Evolutionary conservation across 2,888 invertebrate genomes (phyloP).

Genomic region (Acleris literana): DNA sequence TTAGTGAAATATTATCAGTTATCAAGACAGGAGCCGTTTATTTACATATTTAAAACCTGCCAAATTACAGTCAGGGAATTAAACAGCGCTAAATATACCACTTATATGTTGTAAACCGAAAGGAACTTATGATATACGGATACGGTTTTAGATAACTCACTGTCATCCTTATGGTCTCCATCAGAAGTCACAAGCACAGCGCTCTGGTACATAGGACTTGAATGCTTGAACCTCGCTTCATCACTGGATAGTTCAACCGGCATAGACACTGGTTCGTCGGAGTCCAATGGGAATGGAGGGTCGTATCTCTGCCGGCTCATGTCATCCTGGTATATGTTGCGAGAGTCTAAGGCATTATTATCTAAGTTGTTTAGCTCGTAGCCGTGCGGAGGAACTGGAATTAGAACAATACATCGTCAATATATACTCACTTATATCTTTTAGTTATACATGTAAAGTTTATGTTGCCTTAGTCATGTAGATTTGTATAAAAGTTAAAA

Average conservation of each 20-base stretch:
- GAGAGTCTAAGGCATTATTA: slow-evolving; percentile 86
- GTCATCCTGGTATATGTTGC: slow-evolving; percentile 80
- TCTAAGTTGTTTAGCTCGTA: slow-evolving; percentile 87
- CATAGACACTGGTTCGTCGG: slow-evolving; percentile 76
- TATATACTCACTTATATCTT: not conserved
- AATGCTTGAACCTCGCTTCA: slow-evolving; percentile 86
- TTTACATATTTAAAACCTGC: too few relatives aligned
- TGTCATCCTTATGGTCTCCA: slow-evolving; percentile 73
- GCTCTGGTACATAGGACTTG: slow-evolving; percentile 90
- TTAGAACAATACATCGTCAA: slow-evolving; percentile 10
- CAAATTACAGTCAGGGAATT: too few relatives aligned
- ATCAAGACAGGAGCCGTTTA: too few relatives aligned
- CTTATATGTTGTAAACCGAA: too few relatives aligned
- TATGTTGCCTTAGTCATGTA: too few relatives aligned
- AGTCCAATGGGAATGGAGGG: slow-evolving; percentile 70
- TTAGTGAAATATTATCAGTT: too few relatives aligned
- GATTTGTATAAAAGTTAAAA: too few relatives aligned
- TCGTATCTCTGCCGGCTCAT: slow-evolving; percentile 66
- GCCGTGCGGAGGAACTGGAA: slow-evolving; percentile 85
- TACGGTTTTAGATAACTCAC: slow-evolving; percentile 47
- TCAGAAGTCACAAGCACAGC: slow-evolving; percentile 84
- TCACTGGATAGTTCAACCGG: slow-evolving; percentile 69
- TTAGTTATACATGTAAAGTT: too few relatives aligned
- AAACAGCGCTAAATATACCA: too few relatives aligned
- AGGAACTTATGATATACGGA: too few relatives aligned